These are phyloP conservation scores for Cryptocephalus primarius DNA, from an alignment of 2,888 invertebrate species.

Conservation along the genomic window DNA sequence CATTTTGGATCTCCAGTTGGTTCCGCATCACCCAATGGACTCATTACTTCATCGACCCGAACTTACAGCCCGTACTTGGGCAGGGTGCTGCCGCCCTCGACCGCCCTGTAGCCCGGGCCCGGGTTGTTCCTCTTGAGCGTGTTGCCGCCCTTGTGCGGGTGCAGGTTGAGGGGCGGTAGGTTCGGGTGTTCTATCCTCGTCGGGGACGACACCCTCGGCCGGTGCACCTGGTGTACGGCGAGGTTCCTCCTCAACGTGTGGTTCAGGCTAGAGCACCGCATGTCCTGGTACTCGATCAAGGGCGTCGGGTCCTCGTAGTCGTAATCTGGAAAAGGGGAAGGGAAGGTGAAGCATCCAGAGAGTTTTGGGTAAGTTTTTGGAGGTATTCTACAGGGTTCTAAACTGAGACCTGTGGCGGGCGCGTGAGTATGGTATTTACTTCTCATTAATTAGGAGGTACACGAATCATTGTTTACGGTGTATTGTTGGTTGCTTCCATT, in stretches of 20 bases:
- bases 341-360: too few species aligned
- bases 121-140: constrained; percentile 23
- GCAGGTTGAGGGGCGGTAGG: constrained; percentile 64
- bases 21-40: too few species aligned
- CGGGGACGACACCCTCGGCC: constrained; percentile 68
- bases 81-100: constrained; percentile 22
- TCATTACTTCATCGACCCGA: too few species aligned
- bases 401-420: too few species aligned
- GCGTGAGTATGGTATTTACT: too few species aligned
- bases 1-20: too few species aligned
- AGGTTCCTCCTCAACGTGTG: constrained; percentile 30
- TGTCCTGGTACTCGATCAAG: constrained; percentile 47
- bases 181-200: constrained; percentile 75
- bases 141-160: constrained; percentile 34
- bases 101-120: constrained; percentile 21
- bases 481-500: too few species aligned
- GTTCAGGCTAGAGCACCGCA: constrained; percentile 37
- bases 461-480: too few species aligned
- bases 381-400: too few species aligned
- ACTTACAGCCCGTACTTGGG: constrained; percentile 27
- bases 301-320: constrained; percentile 74
- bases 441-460: too few species aligned
- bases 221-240: constrained; percentile 19
- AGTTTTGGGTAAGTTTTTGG: too few species aligned
- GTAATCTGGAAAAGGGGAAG: constrained; percentile 52